Evolutionary conservation across 2,797 vertebrate species (phyloP).

Genomic region (Chiroxiphia lanceolata): DNA sequence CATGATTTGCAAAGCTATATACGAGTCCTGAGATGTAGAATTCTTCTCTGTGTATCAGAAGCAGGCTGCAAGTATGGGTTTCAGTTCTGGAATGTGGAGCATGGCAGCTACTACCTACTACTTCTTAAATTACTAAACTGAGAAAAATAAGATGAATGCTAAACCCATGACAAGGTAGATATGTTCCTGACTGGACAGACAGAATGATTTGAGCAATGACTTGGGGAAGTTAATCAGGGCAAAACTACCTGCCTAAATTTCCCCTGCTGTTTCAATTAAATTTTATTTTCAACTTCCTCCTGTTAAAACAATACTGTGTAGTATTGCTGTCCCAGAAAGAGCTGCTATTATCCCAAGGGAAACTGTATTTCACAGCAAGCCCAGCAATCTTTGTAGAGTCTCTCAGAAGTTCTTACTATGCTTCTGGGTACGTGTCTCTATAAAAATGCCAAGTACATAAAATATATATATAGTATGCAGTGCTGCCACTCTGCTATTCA

Average conservation of each 20-base stretch:
- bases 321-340: background rate
- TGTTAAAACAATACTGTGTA: background rate
- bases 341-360: background rate
- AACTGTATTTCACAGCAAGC: slow-evolving; percentile 3
- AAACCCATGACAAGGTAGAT: background rate
- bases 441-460: background rate
- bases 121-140: background rate
- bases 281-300: slow-evolving; percentile 4
- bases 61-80: background rate
- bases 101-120: background rate
- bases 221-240: background rate
- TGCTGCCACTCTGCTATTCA: background rate
- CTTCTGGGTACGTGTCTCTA: background rate
- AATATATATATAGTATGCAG: background rate
- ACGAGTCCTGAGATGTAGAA: background rate
- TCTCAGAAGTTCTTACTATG: background rate
- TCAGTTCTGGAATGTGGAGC: background rate
- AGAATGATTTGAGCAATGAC: background rate
- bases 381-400: background rate
- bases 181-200: background rate
- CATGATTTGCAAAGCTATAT: background rate
- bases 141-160: background rate
- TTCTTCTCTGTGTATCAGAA: background rate
- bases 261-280: slow-evolving; percentile 12
- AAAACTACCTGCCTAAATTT: background rate